phyloP scores from a whole-genome alignment of 2,797 vertebrate genomes.

The Streptopelia turtur region DNA sequence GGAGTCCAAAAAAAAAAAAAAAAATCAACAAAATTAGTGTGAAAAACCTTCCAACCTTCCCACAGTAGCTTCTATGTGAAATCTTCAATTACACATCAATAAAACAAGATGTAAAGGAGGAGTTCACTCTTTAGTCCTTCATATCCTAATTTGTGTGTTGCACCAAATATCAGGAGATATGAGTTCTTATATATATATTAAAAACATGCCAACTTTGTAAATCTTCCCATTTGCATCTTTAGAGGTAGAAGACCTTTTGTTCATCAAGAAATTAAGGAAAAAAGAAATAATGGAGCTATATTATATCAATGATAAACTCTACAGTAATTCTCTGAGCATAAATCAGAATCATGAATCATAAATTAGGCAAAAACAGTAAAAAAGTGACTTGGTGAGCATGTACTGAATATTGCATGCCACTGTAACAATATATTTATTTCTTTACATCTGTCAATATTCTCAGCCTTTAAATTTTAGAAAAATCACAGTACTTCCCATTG shows the following conservation, averaged over 20 bases:
- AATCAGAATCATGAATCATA: neutral
- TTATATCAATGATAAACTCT: neutral
- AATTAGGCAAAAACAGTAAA: neutral
- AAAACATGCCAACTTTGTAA: neutral
- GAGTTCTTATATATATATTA: neutral
- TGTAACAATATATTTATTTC: neutral
- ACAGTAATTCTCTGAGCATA: neutral
- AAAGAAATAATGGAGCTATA: neutral
- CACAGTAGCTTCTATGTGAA: neutral
- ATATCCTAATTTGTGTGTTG: neutral
- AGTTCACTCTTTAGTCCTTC: neutral
- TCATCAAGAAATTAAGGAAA: neutral
- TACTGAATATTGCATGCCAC: neutral
- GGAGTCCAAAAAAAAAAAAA: neutral
- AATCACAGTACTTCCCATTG: neutral
- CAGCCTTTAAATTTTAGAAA: neutral
- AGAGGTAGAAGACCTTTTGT: neutral
- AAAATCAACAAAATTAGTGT: neutral
- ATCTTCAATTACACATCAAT: neutral
- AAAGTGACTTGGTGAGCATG: neutral
- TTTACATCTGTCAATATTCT: neutral
- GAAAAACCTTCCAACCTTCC: neutral
- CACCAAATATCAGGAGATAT: neutral
- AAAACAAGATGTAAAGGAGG: neutral
- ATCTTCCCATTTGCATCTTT: neutral